Evolutionary conservation across 2,113 vertebrate genomes (phyloP).

Genomic region (Apteryx mantelli): DNA sequence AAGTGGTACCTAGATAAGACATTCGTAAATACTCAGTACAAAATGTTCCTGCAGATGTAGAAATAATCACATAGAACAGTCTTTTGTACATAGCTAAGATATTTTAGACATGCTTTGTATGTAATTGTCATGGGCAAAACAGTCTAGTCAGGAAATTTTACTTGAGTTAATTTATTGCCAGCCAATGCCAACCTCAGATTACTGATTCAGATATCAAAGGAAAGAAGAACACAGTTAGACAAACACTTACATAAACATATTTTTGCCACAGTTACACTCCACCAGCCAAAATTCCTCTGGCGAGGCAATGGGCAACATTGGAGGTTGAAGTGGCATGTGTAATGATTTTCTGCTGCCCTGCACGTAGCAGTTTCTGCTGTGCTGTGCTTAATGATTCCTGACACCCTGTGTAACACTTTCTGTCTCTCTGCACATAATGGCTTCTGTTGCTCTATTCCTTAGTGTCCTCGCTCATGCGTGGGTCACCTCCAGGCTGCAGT

Average conservation of each 20-base stretch:
- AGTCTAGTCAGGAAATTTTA: neutral
- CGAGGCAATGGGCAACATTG: accelerated
- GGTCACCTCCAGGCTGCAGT: accelerated
- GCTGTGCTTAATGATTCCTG: accelerated
- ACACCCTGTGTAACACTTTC: neutral
- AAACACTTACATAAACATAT: neutral
- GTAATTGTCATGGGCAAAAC: neutral
- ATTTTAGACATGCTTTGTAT: neutral
- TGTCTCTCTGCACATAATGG: accelerated
- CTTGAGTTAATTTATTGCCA: neutral
- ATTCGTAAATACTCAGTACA: neutral
- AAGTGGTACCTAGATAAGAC: neutral
- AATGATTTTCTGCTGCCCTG: neutral
- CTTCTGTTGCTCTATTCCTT: neutral
- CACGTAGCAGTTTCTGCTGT: accelerated
- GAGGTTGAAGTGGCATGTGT: neutral
- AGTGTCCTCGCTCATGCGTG: neutral
- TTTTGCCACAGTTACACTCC: neutral
- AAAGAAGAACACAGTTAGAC: neutral
- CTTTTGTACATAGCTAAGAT: neutral
- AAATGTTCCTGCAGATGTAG: neutral
- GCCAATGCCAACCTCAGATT: neutral
- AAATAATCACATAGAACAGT: neutral
- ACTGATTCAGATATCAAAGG: neutral
- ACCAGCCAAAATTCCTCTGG: neutral